These are phyloP conservation scores for Aphrocallistes beatrix DNA, from an alignment of 37 sponge, comb jelly and placozoan genomes.

Conservation along the genomic window DNA sequence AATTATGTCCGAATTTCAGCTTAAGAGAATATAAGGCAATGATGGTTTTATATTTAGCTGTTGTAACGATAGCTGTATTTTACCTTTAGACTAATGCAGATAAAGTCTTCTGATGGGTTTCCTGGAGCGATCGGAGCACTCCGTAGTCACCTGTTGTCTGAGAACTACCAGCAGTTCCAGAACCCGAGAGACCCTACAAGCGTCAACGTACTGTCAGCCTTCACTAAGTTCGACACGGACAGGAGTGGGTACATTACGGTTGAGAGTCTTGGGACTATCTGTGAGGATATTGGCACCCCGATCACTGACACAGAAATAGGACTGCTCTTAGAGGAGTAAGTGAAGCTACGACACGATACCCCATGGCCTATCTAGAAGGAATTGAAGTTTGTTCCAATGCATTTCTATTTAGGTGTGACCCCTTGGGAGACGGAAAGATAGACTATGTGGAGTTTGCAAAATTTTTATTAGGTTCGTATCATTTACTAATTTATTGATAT, in stretches of 20 bases:
- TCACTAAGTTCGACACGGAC: slow-evolving; percentile 42
- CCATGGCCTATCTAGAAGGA: not conserved
- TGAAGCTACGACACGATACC: no score
- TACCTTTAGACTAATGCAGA: not conserved
- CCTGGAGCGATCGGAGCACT: slow-evolving; percentile 31
- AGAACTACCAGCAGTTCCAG: slow-evolving; percentile 38
- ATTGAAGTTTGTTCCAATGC: not conserved
- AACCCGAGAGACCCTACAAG: slow-evolving; percentile 44
- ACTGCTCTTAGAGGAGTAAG: slow-evolving; percentile 40
- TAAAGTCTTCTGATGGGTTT: not conserved
- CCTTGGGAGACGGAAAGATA: slow-evolving; percentile 29
- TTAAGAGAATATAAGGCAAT: no score
- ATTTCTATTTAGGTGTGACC: slow-evolving; percentile 32
- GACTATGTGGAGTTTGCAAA: slow-evolving; percentile 44
- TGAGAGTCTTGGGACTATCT: slow-evolving; percentile 25
- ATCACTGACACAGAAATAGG: slow-evolving; percentile 31
- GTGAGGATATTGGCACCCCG: slow-evolving; percentile 24
- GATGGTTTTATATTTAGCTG: no score
- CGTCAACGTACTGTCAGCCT: slow-evolving; percentile 38
- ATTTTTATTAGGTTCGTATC: slow-evolving; percentile 29
- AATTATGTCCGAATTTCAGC: no score
- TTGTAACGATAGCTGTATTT: no score
- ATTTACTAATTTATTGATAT: not conserved
- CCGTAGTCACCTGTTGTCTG: slow-evolving; percentile 28
- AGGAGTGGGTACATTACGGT: slow-evolving; percentile 36